phyloP scores from a whole-genome alignment of 2,113 vertebrate genomes.

The Elachura formosa region DNA sequence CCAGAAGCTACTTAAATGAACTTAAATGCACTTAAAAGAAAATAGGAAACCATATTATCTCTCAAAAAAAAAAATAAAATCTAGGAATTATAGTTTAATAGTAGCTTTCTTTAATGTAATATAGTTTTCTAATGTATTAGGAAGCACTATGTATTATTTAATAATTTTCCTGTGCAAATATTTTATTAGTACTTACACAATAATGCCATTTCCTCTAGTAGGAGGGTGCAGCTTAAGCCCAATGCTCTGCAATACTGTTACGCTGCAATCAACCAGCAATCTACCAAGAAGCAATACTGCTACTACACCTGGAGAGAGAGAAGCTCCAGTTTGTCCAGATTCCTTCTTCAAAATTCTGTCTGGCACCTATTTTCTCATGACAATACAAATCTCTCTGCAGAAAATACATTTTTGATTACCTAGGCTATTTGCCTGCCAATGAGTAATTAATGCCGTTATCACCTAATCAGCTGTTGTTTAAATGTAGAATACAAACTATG shows the following conservation, averaged over 20 bases:
- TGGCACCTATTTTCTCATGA: neutral
- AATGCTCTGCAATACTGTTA: fast-evolving
- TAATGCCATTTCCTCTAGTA: neutral
- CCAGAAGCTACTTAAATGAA: neutral
- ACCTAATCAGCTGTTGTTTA: constrained; percentile 17
- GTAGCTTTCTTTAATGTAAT: neutral
- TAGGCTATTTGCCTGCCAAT: neutral
- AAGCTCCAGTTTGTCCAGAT: neutral
- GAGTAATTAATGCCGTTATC: constrained; percentile 41
- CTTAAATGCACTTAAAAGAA: neutral
- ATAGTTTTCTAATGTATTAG: neutral
- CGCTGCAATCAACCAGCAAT: neutral
- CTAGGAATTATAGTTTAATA: neutral
- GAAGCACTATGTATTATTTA: neutral
- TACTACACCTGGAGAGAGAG: neutral
- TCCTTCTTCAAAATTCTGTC: neutral
- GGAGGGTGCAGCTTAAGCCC: neutral
- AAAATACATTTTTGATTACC: constrained; percentile 31
- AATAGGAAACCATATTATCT: neutral
- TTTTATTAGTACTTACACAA: neutral
- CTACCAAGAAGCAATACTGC: neutral
- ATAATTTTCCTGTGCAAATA: neutral
- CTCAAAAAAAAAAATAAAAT: neutral
- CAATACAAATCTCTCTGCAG: neutral
- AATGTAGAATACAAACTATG: constrained; percentile 12